These are phyloP conservation scores for Xenopus laevis DNA, from an alignment of 2,113 vertebrate species.

Conservation along the genomic window DNA sequence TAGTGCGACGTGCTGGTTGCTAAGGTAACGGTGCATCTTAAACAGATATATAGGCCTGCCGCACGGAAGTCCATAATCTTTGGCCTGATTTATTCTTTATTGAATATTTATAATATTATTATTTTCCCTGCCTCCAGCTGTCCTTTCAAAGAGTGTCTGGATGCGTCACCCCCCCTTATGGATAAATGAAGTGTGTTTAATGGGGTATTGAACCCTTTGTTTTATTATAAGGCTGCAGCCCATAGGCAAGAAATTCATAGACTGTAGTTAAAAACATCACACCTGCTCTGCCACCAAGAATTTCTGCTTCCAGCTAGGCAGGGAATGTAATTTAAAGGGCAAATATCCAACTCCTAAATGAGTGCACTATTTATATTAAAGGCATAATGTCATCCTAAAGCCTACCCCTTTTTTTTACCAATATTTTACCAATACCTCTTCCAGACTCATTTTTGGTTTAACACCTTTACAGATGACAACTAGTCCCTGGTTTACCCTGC, in stretches of 20 bases:
- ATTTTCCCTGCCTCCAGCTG: background rate
- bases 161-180: slow-evolving; percentile 17
- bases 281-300: background rate
- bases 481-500: too few species aligned
- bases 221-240: background rate
- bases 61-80: slow-evolving; percentile 35
- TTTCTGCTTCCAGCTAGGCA: background rate
- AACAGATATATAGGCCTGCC: slow-evolving; percentile 47
- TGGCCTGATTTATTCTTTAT: slow-evolving; percentile 20
- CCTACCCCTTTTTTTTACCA: too few species aligned
- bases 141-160: background rate
- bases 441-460: too few species aligned
- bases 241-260: background rate
- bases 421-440: too few species aligned
- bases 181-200: slow-evolving; percentile 1
- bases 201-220: background rate
- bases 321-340: too few species aligned
- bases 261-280: background rate
- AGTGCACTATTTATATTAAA: too few species aligned
- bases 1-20: slow-evolving; percentile 46
- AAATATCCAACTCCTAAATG: too few species aligned
- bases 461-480: too few species aligned
- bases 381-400: too few species aligned
- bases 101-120: slow-evolving; percentile 15
- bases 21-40: slow-evolving; percentile 48